Evolutionary conservation across 1,140 invertebrate genomes (phyloP).

Genomic region (Tetragnatha versicolor): DNA sequence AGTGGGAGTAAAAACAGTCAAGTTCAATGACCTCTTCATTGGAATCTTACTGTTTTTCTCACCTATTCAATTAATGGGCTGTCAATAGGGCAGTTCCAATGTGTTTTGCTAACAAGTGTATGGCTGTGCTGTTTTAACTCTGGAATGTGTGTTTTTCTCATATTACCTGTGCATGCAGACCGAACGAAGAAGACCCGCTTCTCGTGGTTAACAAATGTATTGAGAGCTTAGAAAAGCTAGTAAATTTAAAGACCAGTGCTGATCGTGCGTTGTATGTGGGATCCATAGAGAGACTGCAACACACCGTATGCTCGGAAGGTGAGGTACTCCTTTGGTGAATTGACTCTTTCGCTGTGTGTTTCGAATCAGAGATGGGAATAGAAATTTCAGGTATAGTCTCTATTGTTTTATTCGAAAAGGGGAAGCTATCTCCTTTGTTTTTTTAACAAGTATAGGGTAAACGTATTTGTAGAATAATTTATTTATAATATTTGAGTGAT

Average conservation of each 20-base stretch:
- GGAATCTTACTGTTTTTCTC: too few relatives aligned
- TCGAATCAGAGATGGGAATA: too few relatives aligned
- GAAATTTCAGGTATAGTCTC: too few relatives aligned
- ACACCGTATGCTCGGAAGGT: slow-evolving; percentile 44
- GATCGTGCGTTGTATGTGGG: slow-evolving; percentile 45
- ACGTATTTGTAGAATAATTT: too few relatives aligned
- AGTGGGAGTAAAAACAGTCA: too few relatives aligned
- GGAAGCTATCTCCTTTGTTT: too few relatives aligned
- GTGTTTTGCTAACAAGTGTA: slow-evolving; percentile 13
- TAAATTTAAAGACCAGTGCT: slow-evolving; percentile 53
- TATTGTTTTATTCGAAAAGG: background rate
- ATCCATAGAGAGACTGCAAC: slow-evolving; percentile 44
- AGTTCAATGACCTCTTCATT: too few relatives aligned
- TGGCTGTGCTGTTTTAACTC: slow-evolving; percentile 23
- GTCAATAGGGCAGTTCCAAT: too few relatives aligned
- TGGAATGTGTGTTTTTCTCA: slow-evolving; percentile 35
- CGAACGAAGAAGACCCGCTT: slow-evolving; percentile 39
- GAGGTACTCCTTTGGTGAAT: background rate
- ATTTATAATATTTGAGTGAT: too few relatives aligned
- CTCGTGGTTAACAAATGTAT: slow-evolving; percentile 49
- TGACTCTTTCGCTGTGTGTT: too few relatives aligned
- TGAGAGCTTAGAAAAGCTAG: slow-evolving; percentile 52
- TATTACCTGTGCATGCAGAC: slow-evolving; percentile 49
- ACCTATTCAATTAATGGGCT: too few relatives aligned
- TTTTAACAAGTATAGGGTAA: too few relatives aligned